These are phyloP conservation scores for Mythimna ferrago DNA, from an alignment of 2,888 invertebrate genomes.

Conservation along the genomic window DNA sequence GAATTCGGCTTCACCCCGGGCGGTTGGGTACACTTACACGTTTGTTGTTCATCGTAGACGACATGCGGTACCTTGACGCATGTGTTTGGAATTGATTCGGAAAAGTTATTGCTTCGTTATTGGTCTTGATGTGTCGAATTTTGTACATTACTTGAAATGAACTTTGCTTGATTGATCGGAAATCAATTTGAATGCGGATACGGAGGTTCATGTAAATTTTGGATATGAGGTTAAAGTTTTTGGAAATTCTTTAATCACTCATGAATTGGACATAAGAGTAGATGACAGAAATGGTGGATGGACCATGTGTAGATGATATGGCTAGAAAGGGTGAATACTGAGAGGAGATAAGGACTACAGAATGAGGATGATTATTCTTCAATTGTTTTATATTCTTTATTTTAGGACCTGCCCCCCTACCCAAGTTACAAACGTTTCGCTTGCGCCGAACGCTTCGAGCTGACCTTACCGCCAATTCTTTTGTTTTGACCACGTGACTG, in stretches of 20 bases:
- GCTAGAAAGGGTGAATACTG: neutral
- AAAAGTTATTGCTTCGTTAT: constrained; percentile 64
- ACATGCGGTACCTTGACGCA: constrained; percentile 71
- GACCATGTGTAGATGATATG: neutral
- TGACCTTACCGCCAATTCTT: no score
- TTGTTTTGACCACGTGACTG: no score
- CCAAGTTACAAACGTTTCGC: no score
- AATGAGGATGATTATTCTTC: neutral
- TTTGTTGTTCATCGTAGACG: constrained; percentile 70
- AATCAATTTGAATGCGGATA: constrained; percentile 6
- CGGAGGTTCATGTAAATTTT: neutral
- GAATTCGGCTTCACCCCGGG: constrained; percentile 87
- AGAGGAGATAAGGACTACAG: neutral
- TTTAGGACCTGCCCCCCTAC: no score
- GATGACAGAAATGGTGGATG: neutral
- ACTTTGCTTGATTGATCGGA: constrained; percentile 27
- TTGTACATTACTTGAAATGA: constrained; percentile 53
- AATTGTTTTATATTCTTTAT: neutral
- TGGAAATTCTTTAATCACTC: neutral
- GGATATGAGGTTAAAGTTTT: neutral
- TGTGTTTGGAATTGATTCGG: constrained; percentile 77
- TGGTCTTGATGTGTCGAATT: constrained; percentile 63
- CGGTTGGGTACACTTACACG: constrained; percentile 81
- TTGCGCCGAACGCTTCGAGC: no score
- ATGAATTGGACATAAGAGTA: neutral